Conservation (phyloP, 2,797 vertebrate species). For the Anguilla anguilla region DNA sequence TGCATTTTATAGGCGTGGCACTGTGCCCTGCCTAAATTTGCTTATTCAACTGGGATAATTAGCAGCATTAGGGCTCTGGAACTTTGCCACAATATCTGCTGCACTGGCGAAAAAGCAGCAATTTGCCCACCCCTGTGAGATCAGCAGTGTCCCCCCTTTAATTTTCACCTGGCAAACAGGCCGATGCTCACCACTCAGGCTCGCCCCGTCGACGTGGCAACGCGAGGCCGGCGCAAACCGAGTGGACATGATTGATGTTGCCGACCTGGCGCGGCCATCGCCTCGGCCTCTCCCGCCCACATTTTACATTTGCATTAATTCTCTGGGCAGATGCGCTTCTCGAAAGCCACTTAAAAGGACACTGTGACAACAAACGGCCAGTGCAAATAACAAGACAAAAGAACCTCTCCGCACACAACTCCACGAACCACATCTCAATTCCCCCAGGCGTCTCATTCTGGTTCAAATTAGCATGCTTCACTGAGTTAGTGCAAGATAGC, state of each 20-base stretch:
- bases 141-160: background rate
- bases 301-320: background rate
- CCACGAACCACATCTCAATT: background rate
- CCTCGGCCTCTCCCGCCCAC: background rate
- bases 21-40: background rate
- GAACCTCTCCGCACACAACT: background rate
- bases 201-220: background rate
- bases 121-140: conserved; percentile 10
- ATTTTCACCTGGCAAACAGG: conserved; percentile 14
- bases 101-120: background rate
- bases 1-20: background rate
- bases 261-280: background rate
- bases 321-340: background rate
- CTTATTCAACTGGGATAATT: conserved; percentile 3
- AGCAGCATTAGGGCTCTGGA: conserved; percentile 5
- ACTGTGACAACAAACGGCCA: background rate
- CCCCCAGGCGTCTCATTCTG: background rate
- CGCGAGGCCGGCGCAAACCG: background rate
- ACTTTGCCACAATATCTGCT: background rate
- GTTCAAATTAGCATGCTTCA: background rate
- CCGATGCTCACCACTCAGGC: background rate
- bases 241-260: background rate
- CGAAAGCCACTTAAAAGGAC: background rate
- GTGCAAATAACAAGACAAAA: background rate
- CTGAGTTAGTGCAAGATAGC: background rate